phyloP scores from a whole-genome alignment of 2,888 invertebrate genomes.

The Brachyptera risi region DNA sequence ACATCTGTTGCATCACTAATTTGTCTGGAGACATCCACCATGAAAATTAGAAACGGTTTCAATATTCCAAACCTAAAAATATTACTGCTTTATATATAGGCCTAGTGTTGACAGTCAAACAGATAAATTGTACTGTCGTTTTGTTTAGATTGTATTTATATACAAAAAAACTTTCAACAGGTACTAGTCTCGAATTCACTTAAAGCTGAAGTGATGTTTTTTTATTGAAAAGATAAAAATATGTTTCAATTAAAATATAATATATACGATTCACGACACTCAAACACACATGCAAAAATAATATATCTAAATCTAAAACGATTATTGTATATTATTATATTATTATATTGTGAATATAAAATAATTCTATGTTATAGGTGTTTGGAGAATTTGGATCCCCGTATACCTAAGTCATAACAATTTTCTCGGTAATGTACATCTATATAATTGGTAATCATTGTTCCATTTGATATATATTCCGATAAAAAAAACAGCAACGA shows the following conservation, averaged over 20 bases:
- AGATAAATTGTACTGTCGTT: no score
- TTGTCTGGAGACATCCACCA: no score
- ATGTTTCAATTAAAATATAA: neutral
- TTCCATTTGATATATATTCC: neutral
- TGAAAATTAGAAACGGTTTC: no score
- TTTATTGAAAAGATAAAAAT: no score
- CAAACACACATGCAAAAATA: neutral
- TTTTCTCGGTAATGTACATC: neutral
- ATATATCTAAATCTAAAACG: neutral
- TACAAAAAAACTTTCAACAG: no score
- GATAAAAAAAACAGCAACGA: neutral
- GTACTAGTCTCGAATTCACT: no score
- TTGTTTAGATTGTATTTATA: no score
- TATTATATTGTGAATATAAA: neutral
- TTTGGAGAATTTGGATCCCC: conserved; percentile 5
- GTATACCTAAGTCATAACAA: neutral
- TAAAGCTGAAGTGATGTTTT: no score
- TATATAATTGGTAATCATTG: neutral
- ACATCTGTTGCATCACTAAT: no score
- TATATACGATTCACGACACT: neutral
- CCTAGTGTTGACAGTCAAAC: no score
- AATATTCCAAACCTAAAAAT: no score
- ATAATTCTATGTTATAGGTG: neutral
- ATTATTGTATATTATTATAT: neutral
- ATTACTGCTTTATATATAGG: no score